Conservation (phyloP, 2,113 vertebrate genomes). For the Callionymus lyra region DNA sequence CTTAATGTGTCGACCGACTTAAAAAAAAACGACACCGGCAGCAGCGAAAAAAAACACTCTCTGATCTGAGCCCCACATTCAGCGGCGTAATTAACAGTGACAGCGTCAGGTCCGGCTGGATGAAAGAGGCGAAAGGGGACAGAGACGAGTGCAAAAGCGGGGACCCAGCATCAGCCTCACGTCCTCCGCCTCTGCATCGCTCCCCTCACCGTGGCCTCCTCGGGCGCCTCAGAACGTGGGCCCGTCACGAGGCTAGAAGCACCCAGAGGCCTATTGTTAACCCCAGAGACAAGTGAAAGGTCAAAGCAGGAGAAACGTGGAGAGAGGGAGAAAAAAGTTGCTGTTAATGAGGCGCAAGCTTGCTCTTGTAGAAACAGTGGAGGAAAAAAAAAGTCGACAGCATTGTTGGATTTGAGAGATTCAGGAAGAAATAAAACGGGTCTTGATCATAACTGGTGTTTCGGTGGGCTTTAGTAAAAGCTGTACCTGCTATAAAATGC, state of each 20-base stretch:
- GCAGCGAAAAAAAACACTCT: constrained; percentile 18
- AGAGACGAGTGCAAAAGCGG: constrained; percentile 12
- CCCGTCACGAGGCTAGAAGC: constrained; percentile 41
- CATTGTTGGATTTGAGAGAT: constrained; percentile 10
- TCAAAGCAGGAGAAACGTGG: constrained; percentile 30
- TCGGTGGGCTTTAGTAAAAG: constrained; percentile 12
- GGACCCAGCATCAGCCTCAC: constrained; percentile 23
- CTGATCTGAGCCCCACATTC: constrained; percentile 49
- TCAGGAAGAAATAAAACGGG: too few species aligned
- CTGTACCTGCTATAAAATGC: constrained; percentile 82
- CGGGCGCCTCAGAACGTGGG: constrained; percentile 28
- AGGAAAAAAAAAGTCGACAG: constrained; percentile 20
- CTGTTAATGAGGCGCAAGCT: constrained; percentile 48
- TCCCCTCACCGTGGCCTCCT: constrained; percentile 18
- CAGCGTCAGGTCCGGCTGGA: constrained; percentile 31
- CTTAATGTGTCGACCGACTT: constrained; percentile 7
- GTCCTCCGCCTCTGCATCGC: constrained; percentile 8
- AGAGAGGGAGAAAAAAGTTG: constrained; percentile 13
- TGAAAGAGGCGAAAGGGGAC: constrained; percentile 35
- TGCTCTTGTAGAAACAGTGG: constrained; percentile 34
- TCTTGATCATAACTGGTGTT: too few species aligned
- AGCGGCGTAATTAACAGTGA: constrained; percentile 57
- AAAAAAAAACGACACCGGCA: constrained; percentile 30
- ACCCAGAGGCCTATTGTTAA: constrained; percentile 50
- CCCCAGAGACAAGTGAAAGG: constrained; percentile 32